Evolutionary conservation across 2,888 invertebrate species (phyloP).

Genomic region (Meiosimyza platycephala): DNA sequence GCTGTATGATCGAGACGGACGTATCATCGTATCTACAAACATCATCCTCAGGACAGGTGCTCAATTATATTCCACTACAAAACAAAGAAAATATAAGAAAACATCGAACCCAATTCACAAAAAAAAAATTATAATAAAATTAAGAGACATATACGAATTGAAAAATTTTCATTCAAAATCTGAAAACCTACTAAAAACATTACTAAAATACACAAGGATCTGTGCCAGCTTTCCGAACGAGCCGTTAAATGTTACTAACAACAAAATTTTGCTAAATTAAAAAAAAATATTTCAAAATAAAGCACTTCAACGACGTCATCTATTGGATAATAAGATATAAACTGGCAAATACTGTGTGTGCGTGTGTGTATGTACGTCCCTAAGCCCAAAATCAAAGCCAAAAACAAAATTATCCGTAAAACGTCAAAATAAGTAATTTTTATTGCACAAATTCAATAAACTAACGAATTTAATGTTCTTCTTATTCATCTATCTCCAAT

Average conservation of each 20-base stretch:
- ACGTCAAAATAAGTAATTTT: slow-evolving; percentile 32
- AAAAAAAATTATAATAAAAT: slow-evolving; percentile 41
- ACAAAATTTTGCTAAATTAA: slow-evolving; percentile 3
- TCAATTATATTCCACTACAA: slow-evolving; percentile 53
- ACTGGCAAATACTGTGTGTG: slow-evolving; percentile 21
- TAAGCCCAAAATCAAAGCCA: slow-evolving; percentile 16
- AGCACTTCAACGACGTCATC: slow-evolving; percentile 21
- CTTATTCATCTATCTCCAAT: slow-evolving; percentile 14
- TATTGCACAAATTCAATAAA: slow-evolving; percentile 27
- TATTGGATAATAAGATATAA: slow-evolving; percentile 2
- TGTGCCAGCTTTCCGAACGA: not conserved
- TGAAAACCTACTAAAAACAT: not conserved
- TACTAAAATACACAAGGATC: not conserved
- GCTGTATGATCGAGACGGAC: slow-evolving; percentile 96
- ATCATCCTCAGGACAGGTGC: slow-evolving; percentile 94
- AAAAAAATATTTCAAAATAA: not conserved
- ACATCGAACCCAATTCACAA: slow-evolving; percentile 38
- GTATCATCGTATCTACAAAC: slow-evolving; percentile 94
- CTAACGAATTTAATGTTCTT: slow-evolving; percentile 17
- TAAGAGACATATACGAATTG: not conserved
- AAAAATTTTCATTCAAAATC: not conserved
- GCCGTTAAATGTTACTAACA: slow-evolving; percentile 20
- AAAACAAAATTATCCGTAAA: slow-evolving; percentile 11
- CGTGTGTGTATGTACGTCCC: slow-evolving; percentile 31
- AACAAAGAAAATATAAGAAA: slow-evolving; percentile 42